Base-by-base conservation (phyloP, 2,888 invertebrate genomes). In the Phasia obesa region DNA sequence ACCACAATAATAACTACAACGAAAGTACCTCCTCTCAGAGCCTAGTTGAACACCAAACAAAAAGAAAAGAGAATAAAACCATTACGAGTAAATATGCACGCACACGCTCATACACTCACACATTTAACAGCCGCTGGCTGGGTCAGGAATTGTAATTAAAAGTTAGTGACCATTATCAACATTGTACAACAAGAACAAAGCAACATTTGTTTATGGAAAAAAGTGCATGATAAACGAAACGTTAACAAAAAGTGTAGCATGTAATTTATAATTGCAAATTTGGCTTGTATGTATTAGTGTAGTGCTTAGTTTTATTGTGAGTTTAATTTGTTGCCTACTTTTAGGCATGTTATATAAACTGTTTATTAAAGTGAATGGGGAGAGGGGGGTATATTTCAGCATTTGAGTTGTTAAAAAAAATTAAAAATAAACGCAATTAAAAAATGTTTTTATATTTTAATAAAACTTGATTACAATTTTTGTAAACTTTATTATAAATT, bases 151-250 rank as follows among this genome's bases (percentile, higher is more conserved):
- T 75, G 79, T 83, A 85, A 78, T 75, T 85, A 85, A 84, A 69
- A 71, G 84, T 80, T 84, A 84, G 80, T 81, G 78, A 51, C 85
- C 85, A 85, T 84, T 75, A 82, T 49, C 57, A 73, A 38, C 38
- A 75, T 82, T 69, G 74, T 57, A 35, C 23, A 69, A 69, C 86
- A 87, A 87, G 85, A 87, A 86, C 85, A 86, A 88, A 87, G 86
- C 85, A 62, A n/a, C n/a, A n/a, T n/a, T 51, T 35, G 9, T 35
- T 35, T 35, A 2, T 35, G 25, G n/a, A 13, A 55, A 57, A 62
- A 55, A 25, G 23, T 19, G 11, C 15, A 67, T n/a, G 15, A 38
- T 23, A 44, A 64, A 27, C 2, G 9, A 38, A 60, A 44, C 31
- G 38, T 53, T 25, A n/a, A 55, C n/a, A 6, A 25, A 55, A 70